phyloP scores from a whole-genome alignment of 2,797 vertebrate species.

The Gymnopithys bicolor region DNA sequence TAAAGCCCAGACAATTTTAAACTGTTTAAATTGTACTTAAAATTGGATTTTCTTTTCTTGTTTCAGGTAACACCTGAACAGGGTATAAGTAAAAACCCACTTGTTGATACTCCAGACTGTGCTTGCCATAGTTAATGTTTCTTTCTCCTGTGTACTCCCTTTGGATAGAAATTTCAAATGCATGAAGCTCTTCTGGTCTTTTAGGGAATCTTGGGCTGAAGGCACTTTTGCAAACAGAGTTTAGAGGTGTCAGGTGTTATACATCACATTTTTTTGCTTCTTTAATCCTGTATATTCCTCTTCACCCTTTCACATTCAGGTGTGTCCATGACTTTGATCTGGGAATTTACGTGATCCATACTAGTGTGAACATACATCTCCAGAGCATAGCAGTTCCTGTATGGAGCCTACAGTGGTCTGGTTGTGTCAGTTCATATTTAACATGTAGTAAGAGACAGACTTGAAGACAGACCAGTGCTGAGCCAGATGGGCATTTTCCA shows the following conservation, averaged over 20 bases:
- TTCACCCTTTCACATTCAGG: not conserved
- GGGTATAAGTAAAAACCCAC: not conserved
- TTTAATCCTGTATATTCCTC: not conserved
- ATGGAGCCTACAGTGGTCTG: not conserved
- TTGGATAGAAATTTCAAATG: not conserved
- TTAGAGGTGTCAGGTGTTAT: not conserved
- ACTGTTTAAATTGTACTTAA: not conserved
- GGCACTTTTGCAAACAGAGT: not conserved
- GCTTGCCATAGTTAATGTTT: not conserved
- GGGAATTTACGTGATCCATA: not conserved
- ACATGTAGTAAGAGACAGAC: not conserved
- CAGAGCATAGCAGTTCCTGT: not conserved
- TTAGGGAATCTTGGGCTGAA: not conserved
- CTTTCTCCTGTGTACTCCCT: not conserved
- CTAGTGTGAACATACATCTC: not conserved
- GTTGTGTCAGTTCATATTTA: not conserved
- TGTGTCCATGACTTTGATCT: not conserved
- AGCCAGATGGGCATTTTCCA: not conserved
- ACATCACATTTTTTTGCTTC: not conserved
- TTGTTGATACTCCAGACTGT: not conserved
- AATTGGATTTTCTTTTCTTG: not conserved
- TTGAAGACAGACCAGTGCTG: not conserved
- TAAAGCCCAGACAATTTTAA: conserved; percentile 7
- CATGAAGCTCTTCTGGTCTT: not conserved
- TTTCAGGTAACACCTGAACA: not conserved